phyloP scores from a whole-genome alignment of 2,113 vertebrate genomes.

The Acanthisitta chloris region DNA sequence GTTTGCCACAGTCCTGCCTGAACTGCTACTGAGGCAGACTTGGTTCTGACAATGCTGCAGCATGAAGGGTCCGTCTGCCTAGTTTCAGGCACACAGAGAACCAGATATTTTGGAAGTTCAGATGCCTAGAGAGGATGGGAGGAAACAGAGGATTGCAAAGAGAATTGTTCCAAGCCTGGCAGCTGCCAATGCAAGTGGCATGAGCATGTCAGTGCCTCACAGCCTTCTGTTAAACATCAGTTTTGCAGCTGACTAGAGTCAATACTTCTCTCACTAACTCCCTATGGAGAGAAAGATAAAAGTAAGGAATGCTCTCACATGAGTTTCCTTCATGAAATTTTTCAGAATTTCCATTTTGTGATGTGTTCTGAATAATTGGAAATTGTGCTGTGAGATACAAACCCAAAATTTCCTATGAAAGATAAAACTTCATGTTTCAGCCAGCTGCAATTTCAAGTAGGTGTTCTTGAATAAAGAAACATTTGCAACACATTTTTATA shows the following conservation, averaged over 20 bases:
- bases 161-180: background rate
- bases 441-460: background rate
- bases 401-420: background rate
- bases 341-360: conserved; percentile 38
- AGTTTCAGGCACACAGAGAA: background rate
- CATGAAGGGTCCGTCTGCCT: background rate
- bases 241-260: background rate
- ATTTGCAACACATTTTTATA: background rate
- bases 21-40: background rate
- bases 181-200: background rate
- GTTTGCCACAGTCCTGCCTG: background rate
- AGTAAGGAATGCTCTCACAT: background rate
- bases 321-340: background rate
- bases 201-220: background rate
- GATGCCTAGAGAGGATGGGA: background rate
- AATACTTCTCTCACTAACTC: background rate
- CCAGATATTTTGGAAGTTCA: background rate
- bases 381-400: background rate
- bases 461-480: background rate
- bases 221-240: background rate
- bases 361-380: background rate
- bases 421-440: background rate
- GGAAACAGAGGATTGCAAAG: background rate
- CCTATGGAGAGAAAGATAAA: background rate
- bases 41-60: background rate